Evolutionary conservation across 64 coral and sea anemone species (phyloP), one percentile per base, ranked within the genome.

Genomic region (Exaiptasia diaphana): DNA sequence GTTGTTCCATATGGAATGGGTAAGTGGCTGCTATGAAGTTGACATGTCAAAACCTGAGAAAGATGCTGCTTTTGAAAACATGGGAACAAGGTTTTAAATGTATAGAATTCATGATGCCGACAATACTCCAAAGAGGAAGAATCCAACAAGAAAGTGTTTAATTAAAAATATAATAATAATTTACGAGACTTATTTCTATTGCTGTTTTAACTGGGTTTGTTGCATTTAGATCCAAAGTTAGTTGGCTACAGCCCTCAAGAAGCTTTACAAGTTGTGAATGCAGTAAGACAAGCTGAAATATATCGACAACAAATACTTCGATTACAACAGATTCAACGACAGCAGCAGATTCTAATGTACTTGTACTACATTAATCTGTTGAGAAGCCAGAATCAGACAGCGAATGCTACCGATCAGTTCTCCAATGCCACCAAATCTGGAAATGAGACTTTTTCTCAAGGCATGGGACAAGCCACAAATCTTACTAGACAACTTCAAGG

Each of bases 1-100:
- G 91, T 94, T 18, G 80, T 88, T 12, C 78, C 87, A 48, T 94
- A 89, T 67, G 91, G 91, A 58, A 94, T 94, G 91, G 91, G 91
- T 94, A 64, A 84, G 60, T 53, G n/a, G n/a, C n/a, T n/a, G n/a
- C n/a, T n/a, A n/a, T 9, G 1, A 15, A 70, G 10, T n/a, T 54
- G 17, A 12, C 30, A 9, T 41, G 31, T 14, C 8, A 23, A 3
- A 32, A 11, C 12, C 7, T 10, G 32, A 38, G 37, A 1, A 37
- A 3, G 15, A 21, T 4, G 15, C 18, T 15, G 5, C 27, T 37
- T 37, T 58, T 58, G 1, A 28, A 72, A 57, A 22, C 5, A 57
- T 57, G 54, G 54, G 4, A 23, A 14, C 0, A 20, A 10, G 2
- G 2, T 23, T 6, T 23, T 58, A 32, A 26, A 17, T 15, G 48